Conservation (phyloP, 2,797 vertebrate species). For the Discoglossus pictus region DNA sequence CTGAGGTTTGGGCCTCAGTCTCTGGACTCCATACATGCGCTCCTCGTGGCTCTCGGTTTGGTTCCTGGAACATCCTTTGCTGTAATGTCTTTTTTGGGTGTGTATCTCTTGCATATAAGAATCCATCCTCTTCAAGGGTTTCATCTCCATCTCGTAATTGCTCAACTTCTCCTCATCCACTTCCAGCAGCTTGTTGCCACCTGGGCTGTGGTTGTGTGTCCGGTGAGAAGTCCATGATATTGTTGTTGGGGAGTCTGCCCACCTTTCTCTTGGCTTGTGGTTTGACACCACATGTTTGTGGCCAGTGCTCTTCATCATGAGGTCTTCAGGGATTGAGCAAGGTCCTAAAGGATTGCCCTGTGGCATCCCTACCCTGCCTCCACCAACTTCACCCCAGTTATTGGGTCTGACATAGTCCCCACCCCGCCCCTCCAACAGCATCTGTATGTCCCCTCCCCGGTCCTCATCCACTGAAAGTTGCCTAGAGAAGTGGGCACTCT, state of each 20-base stretch:
- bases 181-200: conserved; percentile 82
- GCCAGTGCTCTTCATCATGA: conserved; percentile 74
- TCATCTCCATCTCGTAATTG: conserved; percentile 98
- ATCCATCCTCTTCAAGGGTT: conserved; percentile 92
- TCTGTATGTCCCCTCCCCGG: conserved; percentile 88
- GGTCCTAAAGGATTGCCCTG: conserved; percentile 75
- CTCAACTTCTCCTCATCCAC: conserved; percentile 94
- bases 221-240: conserved; percentile 88
- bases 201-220: conserved; percentile 80
- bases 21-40: conserved; percentile 77
- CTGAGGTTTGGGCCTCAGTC: conserved; percentile 84
- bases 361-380: conserved; percentile 59
- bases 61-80: conserved; percentile 67
- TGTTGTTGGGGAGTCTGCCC: conserved; percentile 81
- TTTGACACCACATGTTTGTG: conserved; percentile 86
- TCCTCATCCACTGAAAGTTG: conserved; percentile 88
- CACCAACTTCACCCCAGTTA: conserved; percentile 86
- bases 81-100: conserved; percentile 83
- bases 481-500: conserved; percentile 86
- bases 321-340: conserved; percentile 77
- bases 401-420: conserved; percentile 80
- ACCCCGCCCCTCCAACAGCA: conserved; percentile 85
- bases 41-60: conserved; percentile 79
- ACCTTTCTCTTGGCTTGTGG: conserved; percentile 86
- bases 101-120: conserved; percentile 74